Evolutionary conservation across 1,140 invertebrate genomes (phyloP).

Genomic region (Drosophila lacertosa): DNA sequence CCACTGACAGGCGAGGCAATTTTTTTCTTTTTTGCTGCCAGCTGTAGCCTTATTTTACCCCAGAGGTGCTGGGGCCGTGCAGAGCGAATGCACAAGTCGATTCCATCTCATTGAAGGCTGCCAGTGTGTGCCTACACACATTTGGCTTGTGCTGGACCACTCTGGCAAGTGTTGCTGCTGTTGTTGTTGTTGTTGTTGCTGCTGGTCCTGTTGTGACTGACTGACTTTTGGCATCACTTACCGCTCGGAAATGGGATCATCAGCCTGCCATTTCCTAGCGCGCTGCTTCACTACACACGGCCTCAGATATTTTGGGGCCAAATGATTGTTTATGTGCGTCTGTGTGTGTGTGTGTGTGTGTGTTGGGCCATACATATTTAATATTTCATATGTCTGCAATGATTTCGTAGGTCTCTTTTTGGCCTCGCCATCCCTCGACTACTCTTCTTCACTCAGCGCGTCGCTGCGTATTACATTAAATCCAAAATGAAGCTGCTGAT

Average conservation of each 20-base stretch:
- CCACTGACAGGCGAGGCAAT: conserved; percentile 16
- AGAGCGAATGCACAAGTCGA: conserved; percentile 72
- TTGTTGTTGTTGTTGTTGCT: conserved; percentile 15
- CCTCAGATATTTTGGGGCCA: conserved; percentile 64
- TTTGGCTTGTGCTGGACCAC: conserved; percentile 35
- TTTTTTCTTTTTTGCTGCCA: conserved; percentile 21
- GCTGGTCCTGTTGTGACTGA: conserved; percentile 56
- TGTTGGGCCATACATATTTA: conserved; percentile 70
- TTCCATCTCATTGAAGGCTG: conserved; percentile 71
- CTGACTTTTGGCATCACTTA: conserved; percentile 81
- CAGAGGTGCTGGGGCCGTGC: conserved; percentile 40
- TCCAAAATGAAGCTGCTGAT: conserved; percentile 81
- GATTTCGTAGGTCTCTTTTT: conserved; percentile 67
- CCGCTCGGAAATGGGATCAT: conserved; percentile 83
- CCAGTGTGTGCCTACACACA: conserved; percentile 42
- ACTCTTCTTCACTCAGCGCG: conserved; percentile 49
- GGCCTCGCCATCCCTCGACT: conserved; percentile 44
- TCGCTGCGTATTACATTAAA: conserved; percentile 80
- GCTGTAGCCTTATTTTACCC: conserved; percentile 66
- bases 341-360: conserved; percentile 23
- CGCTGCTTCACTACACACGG: conserved; percentile 72
- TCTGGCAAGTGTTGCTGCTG: conserved; percentile 8
- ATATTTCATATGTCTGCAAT: conserved; percentile 83
- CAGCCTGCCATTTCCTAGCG: conserved; percentile 82
- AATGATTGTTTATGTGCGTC: conserved; percentile 75